These are phyloP conservation scores for Tachysurus fulvidraco DNA, from an alignment of 2,113 vertebrate species.

Conservation along the genomic window DNA sequence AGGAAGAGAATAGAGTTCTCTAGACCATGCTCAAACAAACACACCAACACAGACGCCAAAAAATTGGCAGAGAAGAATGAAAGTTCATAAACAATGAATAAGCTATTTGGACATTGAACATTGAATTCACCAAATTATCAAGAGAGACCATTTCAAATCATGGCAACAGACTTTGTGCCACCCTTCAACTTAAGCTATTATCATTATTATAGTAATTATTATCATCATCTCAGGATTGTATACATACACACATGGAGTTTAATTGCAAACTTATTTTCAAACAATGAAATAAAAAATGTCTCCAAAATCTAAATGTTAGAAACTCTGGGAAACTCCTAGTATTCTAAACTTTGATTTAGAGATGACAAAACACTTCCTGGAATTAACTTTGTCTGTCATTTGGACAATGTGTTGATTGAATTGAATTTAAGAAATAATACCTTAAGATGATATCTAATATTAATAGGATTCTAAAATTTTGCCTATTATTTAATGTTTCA, in stretches of 20 bases:
- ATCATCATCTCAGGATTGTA: neutral
- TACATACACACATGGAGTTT: neutral
- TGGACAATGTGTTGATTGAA: conserved; percentile 29
- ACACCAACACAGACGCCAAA: conserved; percentile 14
- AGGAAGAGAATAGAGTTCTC: neutral
- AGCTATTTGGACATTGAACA: neutral
- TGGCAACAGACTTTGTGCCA: neutral
- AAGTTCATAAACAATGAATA: neutral
- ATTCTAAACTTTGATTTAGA: conserved; percentile 7
- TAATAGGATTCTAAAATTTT: conserved; percentile 6
- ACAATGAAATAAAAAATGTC: neutral
- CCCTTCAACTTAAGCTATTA: neutral
- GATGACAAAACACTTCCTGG: conserved; percentile 9
- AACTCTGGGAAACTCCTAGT: neutral
- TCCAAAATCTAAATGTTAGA: neutral
- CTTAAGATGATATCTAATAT: neutral
- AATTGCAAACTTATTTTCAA: neutral
- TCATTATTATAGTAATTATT: neutral
- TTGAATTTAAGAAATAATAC: conserved; percentile 7
- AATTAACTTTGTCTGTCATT: neutral
- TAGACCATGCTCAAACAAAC: neutral
- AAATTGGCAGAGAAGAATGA: neutral
- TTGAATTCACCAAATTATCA: conserved; percentile 3
- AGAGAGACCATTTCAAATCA: neutral
- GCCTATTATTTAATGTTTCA: conserved; percentile 14